A percentile compares a stretch with the other conserved stretches of the same genome.
Evolutionary conservation across 2,888 invertebrate genomes (phyloP).

Genomic region (Macrophya annulata): DNA sequence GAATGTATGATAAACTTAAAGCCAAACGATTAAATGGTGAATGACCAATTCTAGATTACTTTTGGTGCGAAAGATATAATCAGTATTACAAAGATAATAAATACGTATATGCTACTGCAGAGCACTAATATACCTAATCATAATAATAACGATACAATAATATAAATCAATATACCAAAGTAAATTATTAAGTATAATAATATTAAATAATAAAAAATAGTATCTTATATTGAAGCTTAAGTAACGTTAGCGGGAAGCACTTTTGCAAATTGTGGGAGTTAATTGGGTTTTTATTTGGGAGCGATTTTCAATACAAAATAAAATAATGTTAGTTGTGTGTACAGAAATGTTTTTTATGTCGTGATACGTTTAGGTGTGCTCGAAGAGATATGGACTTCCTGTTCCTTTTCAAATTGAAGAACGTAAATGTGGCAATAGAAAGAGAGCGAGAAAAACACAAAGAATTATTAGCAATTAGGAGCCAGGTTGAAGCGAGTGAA

Average conservation of each 20-base stretch:
- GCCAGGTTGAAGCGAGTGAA: constrained; percentile 55
- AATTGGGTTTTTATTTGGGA: neutral
- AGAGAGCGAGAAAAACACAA: neutral
- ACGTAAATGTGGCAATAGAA: neutral
- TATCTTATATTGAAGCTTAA: constrained; percentile 18
- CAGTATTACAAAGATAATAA: constrained; percentile 39
- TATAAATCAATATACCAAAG: constrained; percentile 30
- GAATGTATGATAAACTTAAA: neutral
- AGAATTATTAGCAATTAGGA: neutral
- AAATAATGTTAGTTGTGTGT: constrained; percentile 4
- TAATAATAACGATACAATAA: constrained; percentile 20
- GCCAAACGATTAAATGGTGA: constrained; percentile 9
- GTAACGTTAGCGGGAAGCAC: constrained; percentile 25
- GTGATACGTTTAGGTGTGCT: neutral
- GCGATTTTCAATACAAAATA: constrained; percentile 14
- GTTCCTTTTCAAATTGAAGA: neutral
- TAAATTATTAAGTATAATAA: constrained; percentile 23
- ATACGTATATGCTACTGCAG: constrained; percentile 12
- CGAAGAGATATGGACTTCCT: neutral
- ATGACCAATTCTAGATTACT: constrained; percentile 36
- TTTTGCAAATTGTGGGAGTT: constrained; percentile 21
- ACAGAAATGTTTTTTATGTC: constrained; percentile 26
- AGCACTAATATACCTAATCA: constrained; percentile 23
- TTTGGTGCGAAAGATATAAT: constrained; percentile 37
- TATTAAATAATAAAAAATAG: neutral